These are phyloP conservation scores for Acanthiza pusilla DNA, from an alignment of 2,797 vertebrate species.

Conservation along the genomic window DNA sequence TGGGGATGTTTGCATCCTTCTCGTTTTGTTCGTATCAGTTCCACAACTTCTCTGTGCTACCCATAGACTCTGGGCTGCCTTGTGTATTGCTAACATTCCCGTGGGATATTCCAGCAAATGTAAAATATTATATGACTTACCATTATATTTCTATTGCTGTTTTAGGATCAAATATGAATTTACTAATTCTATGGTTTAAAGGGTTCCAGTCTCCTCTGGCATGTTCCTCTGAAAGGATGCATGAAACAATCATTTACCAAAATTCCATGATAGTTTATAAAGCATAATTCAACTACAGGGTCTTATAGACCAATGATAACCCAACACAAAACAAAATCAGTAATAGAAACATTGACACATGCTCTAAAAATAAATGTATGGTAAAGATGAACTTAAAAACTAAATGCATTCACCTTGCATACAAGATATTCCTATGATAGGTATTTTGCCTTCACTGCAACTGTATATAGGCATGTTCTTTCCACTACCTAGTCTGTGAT, in stretches of 20 bases:
- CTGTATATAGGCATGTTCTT: not conserved
- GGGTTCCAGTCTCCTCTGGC: not conserved
- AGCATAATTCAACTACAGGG: not conserved
- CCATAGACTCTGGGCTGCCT: not conserved
- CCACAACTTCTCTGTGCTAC: not conserved
- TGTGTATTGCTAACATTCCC: not conserved
- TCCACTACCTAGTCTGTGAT: not conserved
- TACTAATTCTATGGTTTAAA: not conserved
- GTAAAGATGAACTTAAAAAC: not conserved
- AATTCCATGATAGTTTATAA: not conserved
- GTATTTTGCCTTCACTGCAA: not conserved
- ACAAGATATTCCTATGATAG: not conserved
- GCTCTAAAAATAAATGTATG: not conserved
- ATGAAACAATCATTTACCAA: not conserved
- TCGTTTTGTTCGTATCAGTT: rapidly evolving
- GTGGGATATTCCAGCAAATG: not conserved
- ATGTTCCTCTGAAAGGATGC: not conserved
- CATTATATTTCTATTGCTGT: not conserved
- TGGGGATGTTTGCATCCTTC: not conserved
- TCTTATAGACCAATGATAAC: not conserved
- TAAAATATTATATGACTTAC: not conserved
- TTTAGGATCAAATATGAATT: not conserved
- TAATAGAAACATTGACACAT: not conserved
- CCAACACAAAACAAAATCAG: not conserved
- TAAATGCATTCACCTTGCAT: not conserved